Base-by-base conservation (phyloP, 1,140 invertebrate species). In the Penaeus indicus region DNA sequence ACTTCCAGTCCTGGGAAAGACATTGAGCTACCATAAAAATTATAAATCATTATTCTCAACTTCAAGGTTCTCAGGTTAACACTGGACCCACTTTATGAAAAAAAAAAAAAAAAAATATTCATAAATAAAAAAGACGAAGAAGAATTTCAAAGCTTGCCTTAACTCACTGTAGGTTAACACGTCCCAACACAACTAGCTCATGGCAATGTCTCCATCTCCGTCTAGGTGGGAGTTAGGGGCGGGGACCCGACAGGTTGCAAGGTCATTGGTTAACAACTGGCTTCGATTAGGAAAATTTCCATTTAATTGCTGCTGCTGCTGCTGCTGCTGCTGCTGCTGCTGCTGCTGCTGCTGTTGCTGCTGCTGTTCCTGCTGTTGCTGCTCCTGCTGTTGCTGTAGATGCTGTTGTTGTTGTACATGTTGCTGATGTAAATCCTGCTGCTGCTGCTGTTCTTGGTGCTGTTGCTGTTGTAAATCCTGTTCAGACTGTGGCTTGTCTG, bases 121-220 rank as follows among this genome's bases (percentile, higher is more conserved):
- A 54, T 54, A 67, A 67, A 67, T 5, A 38, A 72, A 84, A 84
- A 47, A 64, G 54, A 32, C 11, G 25, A 54, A 72, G 82, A 84
- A 67, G 42, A 84, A 84, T 67, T 42, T 62, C 72, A 72, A 32
- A 72, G 72, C 67, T 42, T 64, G 82, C 62, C 82, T 67, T 47
- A 84, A 72, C 47, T 47, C n/a, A 81, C 38, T 21, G 54, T 54
- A 54, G 54, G 63, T 67, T 82, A 69, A 54, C 22, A 63, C 18
- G 60, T 67, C 22, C 54, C 63, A 25, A n/a, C 60, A 47, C 38
- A 64, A 84, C 82, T 84, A 84, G 72, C 82, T 84, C 82, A 84
- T 84, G 21, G 64, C 82, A 72, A 84, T 38, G 72, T 84, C 82
- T 19, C 82, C 82, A 84, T 84, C 82, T n/a, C 61, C 19, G 75